Evolutionary conservation across 2,888 invertebrate genomes (phyloP), one percentile per base, ranked within the genome.

Genomic region (Stenoptilia bipunctidactyla): DNA sequence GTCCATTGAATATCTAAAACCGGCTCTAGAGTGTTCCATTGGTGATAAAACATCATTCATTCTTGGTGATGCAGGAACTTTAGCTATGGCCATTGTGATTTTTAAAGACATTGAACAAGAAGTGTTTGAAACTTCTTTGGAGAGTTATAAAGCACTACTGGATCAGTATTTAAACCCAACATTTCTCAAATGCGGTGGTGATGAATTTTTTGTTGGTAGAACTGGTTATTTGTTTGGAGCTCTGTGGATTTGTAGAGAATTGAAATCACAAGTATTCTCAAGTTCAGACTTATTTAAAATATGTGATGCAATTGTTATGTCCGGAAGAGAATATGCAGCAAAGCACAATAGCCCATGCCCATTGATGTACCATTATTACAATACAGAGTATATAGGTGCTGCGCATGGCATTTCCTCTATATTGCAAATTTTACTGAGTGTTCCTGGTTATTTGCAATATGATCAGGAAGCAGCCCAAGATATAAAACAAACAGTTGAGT

Each of bases 181-280:
- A 48, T 90, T 89, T 53, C 70, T 89, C 9, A 85, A 85, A 55
- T 86, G 87, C 56, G 92, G 91, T 13, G 91, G 92, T 25, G 94
- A 96, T 69, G 96, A 96, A 66, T 75, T 94, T 14, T 90, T 96
- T 55, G 93, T 94, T 1, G 96, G 96, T 0, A 85, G 95, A 45
- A 90, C 94, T 34, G 96, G 95, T 0, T 95, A 91, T 55, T 63
- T 96, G 0, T 89, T 90, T 49, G 94, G 93, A 3, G 88, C 90
- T 3, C 64, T 93, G 15, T 92, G 92, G 90, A 63, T 96, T 20
- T 77, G 84, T 13, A 84, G 87, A 43, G 86, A 90, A 45, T 65
- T 87, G 2, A 66, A 83, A 45, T 63, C 58, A 1, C 54, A 61
- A 25, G 61, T 87, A 9, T 69, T 87, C 38, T 61, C 77, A 1